A percentile compares a stretch with the other conserved stretches of the same genome.
phyloP scores from a whole-genome alignment of 2,888 invertebrate species.

The Drosophila buzzatii region DNA sequence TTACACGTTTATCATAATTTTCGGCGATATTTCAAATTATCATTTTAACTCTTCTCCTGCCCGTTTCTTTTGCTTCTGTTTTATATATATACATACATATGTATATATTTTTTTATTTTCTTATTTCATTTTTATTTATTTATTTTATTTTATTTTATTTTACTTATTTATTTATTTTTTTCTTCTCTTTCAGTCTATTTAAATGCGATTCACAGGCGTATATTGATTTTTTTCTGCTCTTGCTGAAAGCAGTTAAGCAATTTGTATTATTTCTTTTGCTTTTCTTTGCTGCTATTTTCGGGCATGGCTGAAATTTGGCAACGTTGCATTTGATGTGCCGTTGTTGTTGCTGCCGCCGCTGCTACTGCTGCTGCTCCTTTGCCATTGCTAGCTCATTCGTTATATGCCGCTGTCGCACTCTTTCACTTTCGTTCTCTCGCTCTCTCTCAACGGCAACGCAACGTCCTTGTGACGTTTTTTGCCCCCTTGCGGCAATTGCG shows the following conservation, averaged over 20 bases:
- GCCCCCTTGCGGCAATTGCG: conserved; percentile 34
- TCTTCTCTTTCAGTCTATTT: neutral
- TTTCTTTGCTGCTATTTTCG: conserved; percentile 17
- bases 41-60: conserved; percentile 16
- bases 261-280: conserved; percentile 10
- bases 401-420: neutral
- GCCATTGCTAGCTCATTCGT: neutral
- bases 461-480: conserved; percentile 33
- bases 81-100: too few species aligned
- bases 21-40: neutral
- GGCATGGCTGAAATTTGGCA: conserved; percentile 34
- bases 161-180: too few species aligned
- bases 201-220: conserved; percentile 17
- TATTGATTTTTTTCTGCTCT: neutral
- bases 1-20: too few species aligned
- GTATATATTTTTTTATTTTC: too few species aligned
- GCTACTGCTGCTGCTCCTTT: conserved; percentile 15
- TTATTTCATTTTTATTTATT: too few species aligned
- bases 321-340: conserved; percentile 16
- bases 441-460: conserved; percentile 15
- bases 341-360: conserved; percentile 6
- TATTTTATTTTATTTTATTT: too few species aligned
- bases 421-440: neutral
- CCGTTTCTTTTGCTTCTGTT: neutral
- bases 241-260: conserved; percentile 14